Conservation (phyloP, 2,113 vertebrate species). For the Murina feae region DNA sequence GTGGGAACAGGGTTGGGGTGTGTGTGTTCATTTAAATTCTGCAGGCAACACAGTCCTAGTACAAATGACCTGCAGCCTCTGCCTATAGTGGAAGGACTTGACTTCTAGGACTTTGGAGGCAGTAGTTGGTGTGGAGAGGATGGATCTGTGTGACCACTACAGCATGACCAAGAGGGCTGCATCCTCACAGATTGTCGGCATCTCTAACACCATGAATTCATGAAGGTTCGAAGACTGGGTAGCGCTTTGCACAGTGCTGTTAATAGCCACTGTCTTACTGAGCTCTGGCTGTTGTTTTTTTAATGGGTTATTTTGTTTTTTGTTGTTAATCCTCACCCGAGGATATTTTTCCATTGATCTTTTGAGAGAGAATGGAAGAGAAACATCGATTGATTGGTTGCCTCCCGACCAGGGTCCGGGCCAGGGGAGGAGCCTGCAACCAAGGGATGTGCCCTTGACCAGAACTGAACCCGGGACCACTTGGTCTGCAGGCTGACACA, state of each 20-base stretch:
- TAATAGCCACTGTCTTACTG: background rate
- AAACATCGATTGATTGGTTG: too few species aligned
- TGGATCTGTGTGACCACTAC: background rate
- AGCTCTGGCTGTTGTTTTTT: background rate
- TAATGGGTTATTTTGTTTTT: too few species aligned
- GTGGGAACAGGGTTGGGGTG: background rate
- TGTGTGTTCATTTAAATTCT: background rate
- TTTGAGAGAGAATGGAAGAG: too few species aligned
- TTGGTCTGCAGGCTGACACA: too few species aligned
- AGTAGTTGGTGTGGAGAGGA: background rate
- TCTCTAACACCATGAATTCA: background rate
- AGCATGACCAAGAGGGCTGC: background rate
- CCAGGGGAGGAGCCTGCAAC: too few species aligned
- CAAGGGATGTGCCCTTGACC: too few species aligned
- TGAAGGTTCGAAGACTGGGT: background rate
- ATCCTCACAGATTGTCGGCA: background rate
- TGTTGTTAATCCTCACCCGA: too few species aligned
- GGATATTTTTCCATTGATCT: too few species aligned
- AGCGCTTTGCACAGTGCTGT: background rate
- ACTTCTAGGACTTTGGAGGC: background rate
- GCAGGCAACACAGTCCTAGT: background rate
- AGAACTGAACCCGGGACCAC: too few species aligned
- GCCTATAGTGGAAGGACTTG: background rate
- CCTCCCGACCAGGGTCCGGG: too few species aligned
- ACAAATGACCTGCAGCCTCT: background rate